Percentiles rank a stretch among this genome's conserved stretches.
Conservation (phyloP, 2,888 invertebrate species). For the Sarcophaga subvicina region DNA sequence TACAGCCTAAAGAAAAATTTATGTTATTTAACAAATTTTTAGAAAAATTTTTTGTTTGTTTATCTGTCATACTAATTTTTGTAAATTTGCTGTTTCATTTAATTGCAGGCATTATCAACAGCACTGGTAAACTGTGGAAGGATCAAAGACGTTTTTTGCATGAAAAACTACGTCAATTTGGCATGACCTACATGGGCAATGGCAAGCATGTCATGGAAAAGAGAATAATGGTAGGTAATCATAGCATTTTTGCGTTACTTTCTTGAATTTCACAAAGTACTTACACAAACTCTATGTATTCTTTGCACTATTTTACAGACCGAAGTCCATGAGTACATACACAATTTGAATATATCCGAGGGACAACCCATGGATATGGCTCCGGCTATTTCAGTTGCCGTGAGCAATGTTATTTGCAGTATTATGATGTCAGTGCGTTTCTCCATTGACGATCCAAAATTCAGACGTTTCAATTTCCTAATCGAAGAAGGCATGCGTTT, state of each 20-base stretch:
- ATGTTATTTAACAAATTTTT: too few relatives aligned
- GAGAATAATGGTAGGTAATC: conserved; percentile 88
- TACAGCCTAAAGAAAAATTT: too few relatives aligned
- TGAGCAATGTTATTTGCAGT: conserved; percentile 95
- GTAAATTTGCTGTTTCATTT: conserved; percentile 68
- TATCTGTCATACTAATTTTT: too few relatives aligned
- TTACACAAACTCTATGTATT: too few relatives aligned
- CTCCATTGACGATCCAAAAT: conserved; percentile 88
- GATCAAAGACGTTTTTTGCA: conserved; percentile 94
- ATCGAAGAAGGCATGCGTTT: conserved; percentile 95
- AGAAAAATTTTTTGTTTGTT: too few relatives aligned
- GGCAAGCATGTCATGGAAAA: conserved; percentile 92
- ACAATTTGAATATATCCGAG: conserved; percentile 85
- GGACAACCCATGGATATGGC: conserved; percentile 89
- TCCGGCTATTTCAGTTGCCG: conserved; percentile 89
- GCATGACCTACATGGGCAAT: conserved; percentile 92
- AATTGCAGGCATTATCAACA: conserved; percentile 91
- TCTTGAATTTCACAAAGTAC: too few relatives aligned
- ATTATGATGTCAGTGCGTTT: conserved; percentile 95
- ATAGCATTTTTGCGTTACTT: too few relatives aligned
- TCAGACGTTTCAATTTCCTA: conserved; percentile 90
- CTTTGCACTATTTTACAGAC: conserved; percentile 81
- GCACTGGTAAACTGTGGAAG: conserved; percentile 94
- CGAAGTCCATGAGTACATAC: conserved; percentile 90
- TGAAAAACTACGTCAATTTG: conserved; percentile 91